Base-by-base conservation (phyloP, 2,888 invertebrate genomes). In the Tachina grossa region DNA sequence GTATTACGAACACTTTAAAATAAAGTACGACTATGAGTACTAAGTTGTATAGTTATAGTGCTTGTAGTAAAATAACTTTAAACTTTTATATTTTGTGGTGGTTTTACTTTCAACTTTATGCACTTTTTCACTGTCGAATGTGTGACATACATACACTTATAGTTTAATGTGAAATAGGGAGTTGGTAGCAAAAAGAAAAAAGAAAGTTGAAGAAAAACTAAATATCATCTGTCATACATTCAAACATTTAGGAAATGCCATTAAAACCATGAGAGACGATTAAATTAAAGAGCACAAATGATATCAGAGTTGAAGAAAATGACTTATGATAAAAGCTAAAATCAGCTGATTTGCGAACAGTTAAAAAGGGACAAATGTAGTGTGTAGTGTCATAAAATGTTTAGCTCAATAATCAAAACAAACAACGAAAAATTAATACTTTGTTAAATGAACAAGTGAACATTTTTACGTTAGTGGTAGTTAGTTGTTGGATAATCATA, bases 1-100 rank as follows among this genome's bases (percentile, higher is more conserved):
- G 71, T 80, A 85, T 85, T 85, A 55, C 82, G 11, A 71, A 47
- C 78, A 85, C 82, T 82, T 85, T 71, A 77, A 47, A 76, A 16
- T 68, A 66, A 51, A 74, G 45, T 74, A 66, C 49, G 13, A 45
- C 43, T 51, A 41, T 22, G 59, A 51, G 55, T 16, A 31, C 41
- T 61, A 63, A 43, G 45, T 61, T 39, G 22, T 53, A 63, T 22
- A 41, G 41, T 51, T 61, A 61, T 31, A 78, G 61, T 61, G 43
- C 69, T 78, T 45, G 59, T 41, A 66, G 47, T 72, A 65, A 69
- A 81, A 79, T 78, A 82, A 84, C 77, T 84, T 77, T n/a, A 71
- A 61, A 68, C 57, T 85, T 75, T 75, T 82, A 39, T 63, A 77
- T 74, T 68, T 57, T 77, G 76, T 81, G 68, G 80, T 80, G 65